Evolutionary conservation across 2,113 vertebrate species (phyloP).

Genomic region (Lichenostomus cassidix): DNA sequence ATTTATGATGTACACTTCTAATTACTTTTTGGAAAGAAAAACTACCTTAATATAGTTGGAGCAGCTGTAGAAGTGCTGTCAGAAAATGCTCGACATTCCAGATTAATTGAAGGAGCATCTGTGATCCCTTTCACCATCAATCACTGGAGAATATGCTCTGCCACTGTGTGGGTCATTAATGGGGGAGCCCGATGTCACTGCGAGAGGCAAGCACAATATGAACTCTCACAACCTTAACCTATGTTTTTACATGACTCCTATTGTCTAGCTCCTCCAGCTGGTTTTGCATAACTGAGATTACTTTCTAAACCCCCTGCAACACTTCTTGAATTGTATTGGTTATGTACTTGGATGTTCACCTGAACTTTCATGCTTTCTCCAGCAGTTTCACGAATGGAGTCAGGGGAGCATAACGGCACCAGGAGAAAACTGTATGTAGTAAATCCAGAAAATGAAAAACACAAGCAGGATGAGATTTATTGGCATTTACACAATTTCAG

Average conservation of each 20-base stretch:
- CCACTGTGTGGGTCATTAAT: neutral
- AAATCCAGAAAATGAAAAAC: neutral
- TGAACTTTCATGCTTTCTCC: neutral
- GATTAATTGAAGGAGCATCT: conserved; percentile 59
- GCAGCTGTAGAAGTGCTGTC: conserved; percentile 43
- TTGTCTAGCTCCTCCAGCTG: neutral
- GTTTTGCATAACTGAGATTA: neutral
- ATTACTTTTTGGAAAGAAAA: conserved; percentile 57
- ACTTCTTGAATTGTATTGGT: neutral
- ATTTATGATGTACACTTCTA: conserved; percentile 46
- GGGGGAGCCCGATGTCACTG: neutral
- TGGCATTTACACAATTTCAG: neutral
- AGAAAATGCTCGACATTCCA: conserved; percentile 55
- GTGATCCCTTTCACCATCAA: conserved; percentile 29
- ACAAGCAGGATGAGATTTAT: neutral
- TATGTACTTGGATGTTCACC: neutral
- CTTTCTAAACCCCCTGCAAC: neutral
- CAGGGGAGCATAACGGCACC: neutral
- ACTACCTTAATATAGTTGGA: conserved; percentile 20
- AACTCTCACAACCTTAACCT: neutral
- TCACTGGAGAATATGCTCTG: neutral
- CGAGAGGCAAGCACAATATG: neutral
- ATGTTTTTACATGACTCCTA: neutral
- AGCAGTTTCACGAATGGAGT: neutral
- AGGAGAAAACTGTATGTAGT: neutral